Conservation (phyloP, 2,113 vertebrate genomes). For the Colaptes auratus region DNA sequence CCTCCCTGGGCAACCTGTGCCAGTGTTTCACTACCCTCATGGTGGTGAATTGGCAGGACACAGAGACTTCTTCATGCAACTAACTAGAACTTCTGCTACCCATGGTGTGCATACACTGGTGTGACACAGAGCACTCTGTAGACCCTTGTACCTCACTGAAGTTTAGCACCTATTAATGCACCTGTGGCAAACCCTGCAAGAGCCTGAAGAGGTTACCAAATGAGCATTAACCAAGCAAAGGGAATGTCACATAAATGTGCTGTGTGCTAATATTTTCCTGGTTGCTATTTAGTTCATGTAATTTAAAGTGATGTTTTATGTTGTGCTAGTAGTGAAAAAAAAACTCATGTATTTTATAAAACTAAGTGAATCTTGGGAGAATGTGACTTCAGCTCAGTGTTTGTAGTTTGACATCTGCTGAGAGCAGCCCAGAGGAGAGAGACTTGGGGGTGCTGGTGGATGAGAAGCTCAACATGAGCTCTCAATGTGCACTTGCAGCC, state of each 20-base stretch:
- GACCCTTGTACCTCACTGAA: background rate
- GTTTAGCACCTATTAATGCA: background rate
- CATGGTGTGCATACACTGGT: accelerated
- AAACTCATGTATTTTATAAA: background rate
- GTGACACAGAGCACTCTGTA: background rate
- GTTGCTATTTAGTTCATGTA: background rate
- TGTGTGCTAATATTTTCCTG: background rate
- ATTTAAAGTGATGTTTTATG: background rate
- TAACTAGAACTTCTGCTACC: background rate
- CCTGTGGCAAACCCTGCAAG: background rate
- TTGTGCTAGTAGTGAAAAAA: background rate
- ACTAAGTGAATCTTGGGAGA: background rate
- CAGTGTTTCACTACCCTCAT: too few species aligned
- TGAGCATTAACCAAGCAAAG: background rate
- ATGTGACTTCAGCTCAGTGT: background rate
- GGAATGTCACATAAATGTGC: background rate
- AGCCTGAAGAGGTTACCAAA: background rate
- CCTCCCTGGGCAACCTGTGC: too few species aligned
- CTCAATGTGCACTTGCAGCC: too few species aligned
- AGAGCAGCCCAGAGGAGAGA: too few species aligned
- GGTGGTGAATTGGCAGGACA: background rate
- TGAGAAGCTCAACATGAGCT: too few species aligned
- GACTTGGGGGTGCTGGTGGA: too few species aligned
- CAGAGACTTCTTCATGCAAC: background rate
- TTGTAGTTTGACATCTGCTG: background rate